Evolutionary conservation across 2,113 vertebrate genomes (phyloP), one percentile per base, ranked within the genome.

Genomic region (Otus sunia): DNA sequence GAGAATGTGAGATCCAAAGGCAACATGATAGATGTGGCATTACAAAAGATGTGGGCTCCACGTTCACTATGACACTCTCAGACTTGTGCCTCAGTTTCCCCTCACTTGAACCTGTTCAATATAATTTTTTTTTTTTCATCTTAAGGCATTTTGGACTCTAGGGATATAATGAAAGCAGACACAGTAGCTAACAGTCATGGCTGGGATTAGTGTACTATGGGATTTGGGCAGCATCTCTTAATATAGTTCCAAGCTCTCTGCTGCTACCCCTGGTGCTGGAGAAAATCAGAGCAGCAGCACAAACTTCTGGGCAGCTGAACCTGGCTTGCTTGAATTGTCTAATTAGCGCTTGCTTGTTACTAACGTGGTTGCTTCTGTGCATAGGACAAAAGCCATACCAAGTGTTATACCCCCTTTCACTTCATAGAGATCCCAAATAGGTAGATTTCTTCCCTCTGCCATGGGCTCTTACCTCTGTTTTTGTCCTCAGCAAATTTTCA

Each of bases 1-100:
- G 9, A 92, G 36, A 58, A 72, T 21, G 15, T 6, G 43, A 72
- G 39, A 29, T 89, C 32, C 69, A 66, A 88, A 81, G 30, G 13
- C 22, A 66, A 60, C 5, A 1, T 5, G 25, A 21, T 6, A 56
- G 52, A 43, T 0, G 1, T 5, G 22, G 16, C 9, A 13, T 39
- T 74, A 1, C 0, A 55, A 75, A 47, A 79, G 47, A 9, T 8
- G 16, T 43, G 23, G 30, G 5, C 39, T 91, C 11, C 25, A 8
- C 39, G 11, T 39, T 39, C 22, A 11, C 5, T 32, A 1, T 15
- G 10, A 43, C 16, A 17, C 7, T 36, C 34, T 80, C 21, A 71
- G 59, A 15, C 15, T 63, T 1, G 0, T 69, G 32, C 45, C 39
- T 95, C 52, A 59, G 34, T 62, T 86, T 80, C 9, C 11, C 7